phyloP scores from a whole-genome alignment of 2,113 vertebrate species.

The Ellobius talpinus region DNA sequence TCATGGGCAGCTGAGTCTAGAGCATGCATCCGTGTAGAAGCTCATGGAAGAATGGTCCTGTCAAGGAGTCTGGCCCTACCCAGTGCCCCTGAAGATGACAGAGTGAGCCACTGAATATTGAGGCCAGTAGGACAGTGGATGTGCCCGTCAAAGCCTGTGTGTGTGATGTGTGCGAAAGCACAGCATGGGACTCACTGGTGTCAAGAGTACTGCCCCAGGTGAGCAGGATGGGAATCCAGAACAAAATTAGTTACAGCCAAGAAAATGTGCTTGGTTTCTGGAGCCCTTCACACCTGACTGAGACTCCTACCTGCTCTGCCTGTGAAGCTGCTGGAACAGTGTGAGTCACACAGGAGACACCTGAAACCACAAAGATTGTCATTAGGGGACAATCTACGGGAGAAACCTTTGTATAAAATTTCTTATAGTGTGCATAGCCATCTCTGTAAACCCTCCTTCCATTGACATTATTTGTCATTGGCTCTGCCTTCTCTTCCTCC shows the following conservation, averaged over 20 bases:
- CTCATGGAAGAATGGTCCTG: background rate
- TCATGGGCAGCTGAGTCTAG: background rate
- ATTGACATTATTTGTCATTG: background rate
- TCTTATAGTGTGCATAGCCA: background rate
- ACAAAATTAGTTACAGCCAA: background rate
- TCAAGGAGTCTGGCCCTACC: background rate
- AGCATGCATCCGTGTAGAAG: background rate
- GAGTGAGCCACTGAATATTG: background rate
- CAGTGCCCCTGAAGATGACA: too few relatives aligned
- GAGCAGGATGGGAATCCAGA: background rate
- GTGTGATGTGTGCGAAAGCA: background rate
- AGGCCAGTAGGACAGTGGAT: background rate
- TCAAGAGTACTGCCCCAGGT: background rate
- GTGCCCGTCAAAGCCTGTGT: background rate
- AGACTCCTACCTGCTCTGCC: background rate
- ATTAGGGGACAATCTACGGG: background rate
- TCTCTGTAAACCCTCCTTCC: background rate
- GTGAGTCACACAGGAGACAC: background rate
- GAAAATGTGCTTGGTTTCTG: background rate
- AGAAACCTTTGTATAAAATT: background rate
- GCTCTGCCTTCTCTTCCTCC: background rate
- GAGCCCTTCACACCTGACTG: background rate
- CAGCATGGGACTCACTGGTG: background rate
- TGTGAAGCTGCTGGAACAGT: background rate
- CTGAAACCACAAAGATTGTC: background rate